Base-by-base conservation (phyloP, 2,888 invertebrate genomes). In the Anarsia innoxiella region DNA sequence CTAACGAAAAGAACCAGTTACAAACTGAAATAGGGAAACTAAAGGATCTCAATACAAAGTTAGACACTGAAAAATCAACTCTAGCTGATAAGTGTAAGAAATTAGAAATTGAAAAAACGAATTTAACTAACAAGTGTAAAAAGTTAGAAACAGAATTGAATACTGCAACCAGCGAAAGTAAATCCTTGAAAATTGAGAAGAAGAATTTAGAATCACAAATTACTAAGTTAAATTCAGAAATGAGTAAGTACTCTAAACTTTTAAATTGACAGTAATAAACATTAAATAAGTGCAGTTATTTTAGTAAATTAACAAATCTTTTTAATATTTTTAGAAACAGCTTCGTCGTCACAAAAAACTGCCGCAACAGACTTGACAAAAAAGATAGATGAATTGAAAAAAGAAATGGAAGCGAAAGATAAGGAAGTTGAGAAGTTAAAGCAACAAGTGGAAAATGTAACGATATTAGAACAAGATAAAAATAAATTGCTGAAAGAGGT, bases 321-420 rank as follows among this genome's bases (percentile, higher is more conserved):
- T 25, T 8, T 19, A 3, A 19, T 19, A 8, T 19, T 57, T 55
- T 27, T 49, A 90, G 90, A 88, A 76, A 77, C 75, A 36, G 80
- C 86, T 27, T 77, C 78, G 28, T 77, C 82, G 3, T 86, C 88
- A 46, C 83, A 88, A 55, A 82, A 80, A 36, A 86, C 88, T 45
- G 86, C 88, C 45, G 68, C 88, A 60, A 70, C 83, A 13, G 79
- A 85, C 32, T 82, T 75, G 63, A 88, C 80, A 72, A 88, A 80
- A 66, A 91, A 87, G 66, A 86, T 91, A 51, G 90, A 91, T 56
- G 87, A 87, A 29, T 74, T 89, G 2, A 90, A 90, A 59, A 87
- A 85, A 43, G 89, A 90, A 47, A 72, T 93, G 45, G 88, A 88
- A 49, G 74, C 77, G 16, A 89, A 90, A 65, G 90, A 89, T 46